Conservation (phyloP, 2,797 vertebrate species). For the Melanotaenia nigrans region DNA sequence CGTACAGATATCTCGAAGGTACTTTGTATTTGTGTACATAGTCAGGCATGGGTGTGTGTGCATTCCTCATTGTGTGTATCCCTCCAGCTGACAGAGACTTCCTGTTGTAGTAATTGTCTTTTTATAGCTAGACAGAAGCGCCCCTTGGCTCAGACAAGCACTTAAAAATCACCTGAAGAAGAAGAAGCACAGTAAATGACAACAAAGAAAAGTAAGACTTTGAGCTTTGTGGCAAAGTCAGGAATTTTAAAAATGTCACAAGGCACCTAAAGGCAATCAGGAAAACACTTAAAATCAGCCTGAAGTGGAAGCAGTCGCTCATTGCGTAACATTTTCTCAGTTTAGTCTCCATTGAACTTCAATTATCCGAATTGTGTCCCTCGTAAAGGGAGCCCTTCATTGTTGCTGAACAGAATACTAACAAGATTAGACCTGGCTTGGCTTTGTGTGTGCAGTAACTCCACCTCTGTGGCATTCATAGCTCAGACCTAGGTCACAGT, state of each 20-base stretch:
- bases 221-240: slow-evolving; percentile 11
- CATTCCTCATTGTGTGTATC: slow-evolving; percentile 50
- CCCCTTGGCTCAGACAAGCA: slow-evolving; percentile 42
- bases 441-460: slow-evolving; percentile 69
- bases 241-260: slow-evolving; percentile 29
- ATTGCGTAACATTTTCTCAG: slow-evolving; percentile 31
- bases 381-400: slow-evolving; percentile 56
- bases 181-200: slow-evolving; percentile 3
- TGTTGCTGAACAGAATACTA: slow-evolving; percentile 70
- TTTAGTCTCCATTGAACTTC: slow-evolving; percentile 47
- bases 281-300: slow-evolving; percentile 19
- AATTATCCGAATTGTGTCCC: slow-evolving; percentile 49
- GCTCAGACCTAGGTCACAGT: slow-evolving; percentile 56
- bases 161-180: slow-evolving; percentile 53
- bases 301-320: slow-evolving; percentile 26
- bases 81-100: slow-evolving; percentile 67
- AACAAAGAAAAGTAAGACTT: slow-evolving; percentile 22
- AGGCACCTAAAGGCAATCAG: slow-evolving; percentile 6
- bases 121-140: slow-evolving; percentile 60
- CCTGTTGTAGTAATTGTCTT: slow-evolving; percentile 73
- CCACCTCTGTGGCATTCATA: slow-evolving; percentile 75
- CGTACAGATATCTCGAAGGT: slow-evolving; percentile 15
- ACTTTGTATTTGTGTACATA: slow-evolving; percentile 27
- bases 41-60: slow-evolving; percentile 54
- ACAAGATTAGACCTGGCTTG: slow-evolving; percentile 68